phyloP scores from a whole-genome alignment of 2,113 vertebrate genomes.

The Gymnogyps californianus region DNA sequence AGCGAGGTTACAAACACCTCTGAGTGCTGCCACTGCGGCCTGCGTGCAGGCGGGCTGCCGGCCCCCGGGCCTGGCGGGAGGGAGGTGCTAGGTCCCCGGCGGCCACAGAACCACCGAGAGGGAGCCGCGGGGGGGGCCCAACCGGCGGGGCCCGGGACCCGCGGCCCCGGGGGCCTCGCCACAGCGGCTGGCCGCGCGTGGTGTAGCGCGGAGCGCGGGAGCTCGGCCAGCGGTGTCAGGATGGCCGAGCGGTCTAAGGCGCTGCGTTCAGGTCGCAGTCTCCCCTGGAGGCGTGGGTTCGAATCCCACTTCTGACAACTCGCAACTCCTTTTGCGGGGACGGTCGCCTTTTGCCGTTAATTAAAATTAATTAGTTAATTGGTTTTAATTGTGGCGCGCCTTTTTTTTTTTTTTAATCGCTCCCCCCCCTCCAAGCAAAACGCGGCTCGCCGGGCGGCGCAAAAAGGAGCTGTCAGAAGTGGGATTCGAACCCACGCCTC shows the following conservation, averaged over 20 bases:
- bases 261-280: conserved; percentile 79
- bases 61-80: too few relatives aligned
- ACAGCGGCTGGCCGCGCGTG: accelerated
- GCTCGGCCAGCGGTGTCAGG: too few relatives aligned
- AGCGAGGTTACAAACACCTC: accelerated
- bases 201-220: background rate
- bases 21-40: background rate
- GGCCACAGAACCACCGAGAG: background rate
- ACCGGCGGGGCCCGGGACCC: too few relatives aligned
- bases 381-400: accelerated
- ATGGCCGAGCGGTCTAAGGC: conserved; percentile 81
- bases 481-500: conserved; percentile 74
- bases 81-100: too few relatives aligned
- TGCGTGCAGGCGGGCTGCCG: too few relatives aligned
- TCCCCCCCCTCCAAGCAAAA: background rate
- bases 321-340: accelerated
- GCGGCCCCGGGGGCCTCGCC: background rate
- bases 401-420: too few relatives aligned
- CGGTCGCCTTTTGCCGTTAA: accelerated
- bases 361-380: background rate
- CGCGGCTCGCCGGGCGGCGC: accelerated
- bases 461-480: accelerated
- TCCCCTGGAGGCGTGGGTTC: conserved; percentile 82
- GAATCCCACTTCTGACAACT: conserved; percentile 85
- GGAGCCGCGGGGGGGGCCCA: background rate